Evolutionary conservation across 2,113 vertebrate genomes (phyloP).

Genomic region (Otis tarda): DNA sequence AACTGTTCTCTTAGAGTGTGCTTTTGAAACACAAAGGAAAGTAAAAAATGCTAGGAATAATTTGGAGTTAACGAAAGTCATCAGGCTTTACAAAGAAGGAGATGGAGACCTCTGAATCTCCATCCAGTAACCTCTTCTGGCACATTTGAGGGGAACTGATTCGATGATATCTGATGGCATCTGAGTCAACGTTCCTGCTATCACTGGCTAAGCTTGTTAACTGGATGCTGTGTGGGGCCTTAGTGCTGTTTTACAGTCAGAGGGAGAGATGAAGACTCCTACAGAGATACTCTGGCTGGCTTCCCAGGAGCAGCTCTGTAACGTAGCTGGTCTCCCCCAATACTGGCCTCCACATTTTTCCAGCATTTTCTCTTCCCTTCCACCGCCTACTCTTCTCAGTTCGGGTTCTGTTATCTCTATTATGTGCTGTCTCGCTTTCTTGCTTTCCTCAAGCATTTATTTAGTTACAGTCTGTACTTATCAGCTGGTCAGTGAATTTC

Average conservation of each 20-base stretch:
- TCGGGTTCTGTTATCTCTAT: constrained; percentile 65
- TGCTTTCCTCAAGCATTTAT: neutral
- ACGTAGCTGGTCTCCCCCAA: constrained; percentile 38
- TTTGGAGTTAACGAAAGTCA: neutral
- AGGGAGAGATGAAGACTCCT: constrained; percentile 11
- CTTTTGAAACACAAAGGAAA: neutral
- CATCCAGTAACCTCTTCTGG: neutral
- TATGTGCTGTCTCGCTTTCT: constrained; percentile 40
- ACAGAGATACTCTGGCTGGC: constrained; percentile 50
- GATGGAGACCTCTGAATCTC: neutral
- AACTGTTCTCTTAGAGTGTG: neutral
- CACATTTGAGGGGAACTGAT: neutral
- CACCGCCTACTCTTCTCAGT: constrained; percentile 46
- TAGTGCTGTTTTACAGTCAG: neutral
- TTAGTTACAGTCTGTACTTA: neutral
- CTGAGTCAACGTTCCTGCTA: neutral
- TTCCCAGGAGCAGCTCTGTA: constrained; percentile 43
- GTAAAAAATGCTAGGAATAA: neutral
- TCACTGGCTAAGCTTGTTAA: neutral
- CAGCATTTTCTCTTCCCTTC: constrained; percentile 34
- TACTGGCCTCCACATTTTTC: constrained; percentile 67
- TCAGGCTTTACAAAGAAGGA: neutral
- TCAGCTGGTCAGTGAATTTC: neutral
- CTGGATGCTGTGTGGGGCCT: neutral
- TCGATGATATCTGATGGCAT: neutral